phyloP scores from a whole-genome alignment of 1,140 invertebrate species.

The Eumaeus atala region DNA sequence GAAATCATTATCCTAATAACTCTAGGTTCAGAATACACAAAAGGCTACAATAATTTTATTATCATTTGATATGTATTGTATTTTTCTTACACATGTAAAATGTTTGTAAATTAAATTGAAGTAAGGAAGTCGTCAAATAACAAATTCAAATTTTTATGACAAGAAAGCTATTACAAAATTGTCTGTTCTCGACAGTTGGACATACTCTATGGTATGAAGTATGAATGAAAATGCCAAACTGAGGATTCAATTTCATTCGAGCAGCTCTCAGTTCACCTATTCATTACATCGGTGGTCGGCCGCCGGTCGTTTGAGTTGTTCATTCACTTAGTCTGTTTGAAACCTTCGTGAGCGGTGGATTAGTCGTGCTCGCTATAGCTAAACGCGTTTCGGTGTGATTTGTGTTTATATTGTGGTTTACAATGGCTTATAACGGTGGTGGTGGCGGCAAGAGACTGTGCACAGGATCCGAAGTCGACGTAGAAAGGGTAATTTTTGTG shows the following conservation, averaged over 20 bases:
- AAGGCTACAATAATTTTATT: too few species aligned
- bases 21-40: too few species aligned
- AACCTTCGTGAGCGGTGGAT: slow-evolving; percentile 45
- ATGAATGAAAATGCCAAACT: background rate
- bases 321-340: slow-evolving; percentile 62
- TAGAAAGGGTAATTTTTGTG: slow-evolving; percentile 62
- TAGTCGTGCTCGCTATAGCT: slow-evolving; percentile 39
- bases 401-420: slow-evolving; percentile 71
- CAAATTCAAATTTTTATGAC: too few species aligned
- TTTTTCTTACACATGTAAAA: too few species aligned
- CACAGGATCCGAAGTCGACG: slow-evolving; percentile 64
- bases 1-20: too few species aligned
- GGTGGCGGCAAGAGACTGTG: slow-evolving; percentile 72
- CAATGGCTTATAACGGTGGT: slow-evolving; percentile 74
- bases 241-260: background rate
- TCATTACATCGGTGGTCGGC: slow-evolving; percentile 21
- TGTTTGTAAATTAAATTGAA: too few species aligned
- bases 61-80: too few species aligned
- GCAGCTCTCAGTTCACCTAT: background rate
- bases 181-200: too few species aligned
- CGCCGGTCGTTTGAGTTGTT: slow-evolving; percentile 33
- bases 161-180: too few species aligned
- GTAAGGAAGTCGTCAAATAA: too few species aligned
- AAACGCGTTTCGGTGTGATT: slow-evolving; percentile 69
- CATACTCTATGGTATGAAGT: background rate